Evolutionary conservation across 2,888 invertebrate species (phyloP).

Genomic region (Pristionchus japonicus): DNA sequence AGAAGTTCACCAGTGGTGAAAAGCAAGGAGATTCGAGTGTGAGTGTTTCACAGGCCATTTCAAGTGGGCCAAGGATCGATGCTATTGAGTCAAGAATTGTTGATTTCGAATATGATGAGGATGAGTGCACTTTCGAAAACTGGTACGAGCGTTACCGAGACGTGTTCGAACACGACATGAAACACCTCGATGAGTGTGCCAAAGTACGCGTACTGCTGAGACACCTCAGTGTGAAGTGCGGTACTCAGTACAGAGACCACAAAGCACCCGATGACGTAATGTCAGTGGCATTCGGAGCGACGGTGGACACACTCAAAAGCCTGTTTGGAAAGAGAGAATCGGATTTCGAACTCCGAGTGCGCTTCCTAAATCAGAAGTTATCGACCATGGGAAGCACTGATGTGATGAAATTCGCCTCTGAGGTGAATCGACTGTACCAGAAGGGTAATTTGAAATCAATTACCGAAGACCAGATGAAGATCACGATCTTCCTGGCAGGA

Average conservation of each 20-base stretch:
- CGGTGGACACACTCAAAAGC: not conserved
- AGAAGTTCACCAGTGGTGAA: too few relatives aligned
- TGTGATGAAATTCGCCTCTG: not conserved
- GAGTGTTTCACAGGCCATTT: too few relatives aligned
- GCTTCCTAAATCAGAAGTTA: not conserved
- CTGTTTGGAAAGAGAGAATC: not conserved
- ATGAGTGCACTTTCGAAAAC: too few relatives aligned
- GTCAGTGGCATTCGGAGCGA: not conserved
- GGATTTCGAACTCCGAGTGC: not conserved
- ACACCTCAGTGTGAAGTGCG: not conserved
- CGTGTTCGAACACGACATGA: not conserved
- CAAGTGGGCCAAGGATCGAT: not conserved
- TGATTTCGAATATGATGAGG: too few relatives aligned
- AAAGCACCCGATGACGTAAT: not conserved
- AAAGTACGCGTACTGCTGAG: not conserved
- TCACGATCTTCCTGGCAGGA: too few relatives aligned
- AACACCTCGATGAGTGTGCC: not conserved
- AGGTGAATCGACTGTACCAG: conserved; percentile 1
- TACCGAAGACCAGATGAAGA: too few relatives aligned
- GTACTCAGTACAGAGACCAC: not conserved
- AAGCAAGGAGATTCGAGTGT: too few relatives aligned
- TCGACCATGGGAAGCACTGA: not conserved
- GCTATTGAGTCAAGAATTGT: too few relatives aligned
- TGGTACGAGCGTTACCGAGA: not conserved
- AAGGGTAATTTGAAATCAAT: not conserved